Evolutionary conservation across 2,113 vertebrate species (phyloP).

Genomic region (Benthochromis sp.): DNA sequence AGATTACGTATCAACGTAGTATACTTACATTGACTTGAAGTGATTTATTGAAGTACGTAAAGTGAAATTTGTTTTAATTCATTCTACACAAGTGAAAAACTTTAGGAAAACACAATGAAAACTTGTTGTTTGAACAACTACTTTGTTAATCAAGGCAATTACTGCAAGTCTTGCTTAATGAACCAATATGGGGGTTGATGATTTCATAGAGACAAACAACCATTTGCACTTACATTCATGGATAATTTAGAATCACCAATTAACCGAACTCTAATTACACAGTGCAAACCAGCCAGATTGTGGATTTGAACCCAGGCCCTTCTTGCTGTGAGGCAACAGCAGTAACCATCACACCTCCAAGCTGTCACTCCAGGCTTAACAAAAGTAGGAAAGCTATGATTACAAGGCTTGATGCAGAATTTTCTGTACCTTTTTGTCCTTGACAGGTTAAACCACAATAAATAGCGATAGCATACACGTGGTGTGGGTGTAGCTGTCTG

Average conservation of each 20-base stretch:
- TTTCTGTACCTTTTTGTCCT: too few species aligned
- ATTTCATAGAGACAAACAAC: too few species aligned
- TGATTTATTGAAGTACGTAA: background rate
- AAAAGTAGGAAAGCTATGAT: too few species aligned
- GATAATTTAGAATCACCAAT: background rate
- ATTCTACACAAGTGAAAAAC: background rate
- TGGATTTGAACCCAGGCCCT: too few species aligned
- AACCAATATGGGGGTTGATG: too few species aligned
- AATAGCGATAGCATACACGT: too few species aligned
- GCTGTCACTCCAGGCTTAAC: rapidly evolving
- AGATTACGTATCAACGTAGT: background rate
- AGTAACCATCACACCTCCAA: rapidly evolving
- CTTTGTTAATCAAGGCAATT: background rate
- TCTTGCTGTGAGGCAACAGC: too few species aligned
- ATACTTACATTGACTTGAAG: background rate
- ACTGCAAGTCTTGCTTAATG: too few species aligned
- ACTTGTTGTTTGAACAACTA: background rate
- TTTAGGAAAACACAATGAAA: background rate
- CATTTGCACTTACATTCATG: background rate
- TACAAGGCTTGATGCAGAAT: too few species aligned
- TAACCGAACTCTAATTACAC: rapidly evolving
- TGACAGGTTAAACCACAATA: too few species aligned
- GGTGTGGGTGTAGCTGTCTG: too few species aligned
- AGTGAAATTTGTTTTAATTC: background rate
- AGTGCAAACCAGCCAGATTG: too few species aligned